Evolutionary conservation across 30 jellyfish, hydroid and myxozoan species (phyloP), one percentile per base, ranked within the genome.

Genomic region (Clytia hemisphaerica): DNA sequence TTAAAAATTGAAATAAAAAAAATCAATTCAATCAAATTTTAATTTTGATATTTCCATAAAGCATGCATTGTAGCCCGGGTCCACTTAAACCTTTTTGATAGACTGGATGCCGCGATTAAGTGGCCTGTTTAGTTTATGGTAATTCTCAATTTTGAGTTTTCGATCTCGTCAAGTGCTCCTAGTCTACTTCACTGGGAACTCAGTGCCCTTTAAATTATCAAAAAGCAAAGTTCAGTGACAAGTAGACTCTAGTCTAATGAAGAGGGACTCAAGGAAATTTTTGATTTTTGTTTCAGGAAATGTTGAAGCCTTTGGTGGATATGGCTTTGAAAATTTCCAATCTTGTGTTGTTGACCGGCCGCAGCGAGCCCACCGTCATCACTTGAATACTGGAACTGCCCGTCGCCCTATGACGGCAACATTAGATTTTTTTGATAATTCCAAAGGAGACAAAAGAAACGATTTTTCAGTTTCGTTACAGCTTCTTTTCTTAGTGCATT

Each of bases 301-400:
- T 72, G 0, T 54, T 92, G 78, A 49, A 78, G 60, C 81, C 85
- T 14, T 57, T 92, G 51, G 92, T 77, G 59, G 79, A 83, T 49
- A 65, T 70, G 40, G 95, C 96, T 1, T 67, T 82, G 66, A 45
- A 47, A 47, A 47, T 92, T 0, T 77, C 94, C 45, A 66, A 73
- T 12, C 82, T 92, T 34, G 49, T 33, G 47, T 63, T 61, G 16
- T 12, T 75, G 36, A 77, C 96, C 35, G 99, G 99, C 19, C 58
- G 97, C 33, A 62, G 67, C 16, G 38, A 66, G 27, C 96, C 99
- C 2, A 84, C 95, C 15, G 99, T 84, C 30, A 92, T 79, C 37
- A 92, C 95, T 4, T 88, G 65, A 54, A 16, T 34, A 60, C 26
- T 37, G 67, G n/a, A n/a, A n/a, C n/a, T n/a, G n/a, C n/a, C n/a